Conservation (phyloP, 2,888 invertebrate species). For the Cyclophora punctaria region DNA sequence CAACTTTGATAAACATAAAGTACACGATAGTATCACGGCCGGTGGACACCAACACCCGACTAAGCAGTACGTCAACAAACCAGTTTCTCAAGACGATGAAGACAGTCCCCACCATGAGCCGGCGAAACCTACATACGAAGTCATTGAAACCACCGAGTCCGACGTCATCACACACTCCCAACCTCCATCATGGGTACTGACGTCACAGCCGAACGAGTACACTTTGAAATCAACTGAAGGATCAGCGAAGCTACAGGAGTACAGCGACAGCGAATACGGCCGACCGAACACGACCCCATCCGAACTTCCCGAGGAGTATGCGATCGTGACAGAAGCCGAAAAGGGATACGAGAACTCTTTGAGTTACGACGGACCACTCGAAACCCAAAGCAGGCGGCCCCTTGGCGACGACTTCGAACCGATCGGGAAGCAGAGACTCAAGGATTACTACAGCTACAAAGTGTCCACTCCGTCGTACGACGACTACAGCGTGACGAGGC, state of each 20-base stretch:
- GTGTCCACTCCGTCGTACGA: conserved; percentile 58
- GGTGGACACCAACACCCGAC: conserved; percentile 49
- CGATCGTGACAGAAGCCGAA: conserved; percentile 61
- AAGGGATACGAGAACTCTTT: conserved; percentile 60
- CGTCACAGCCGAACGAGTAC: conserved; percentile 42
- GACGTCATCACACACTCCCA: conserved; percentile 50
- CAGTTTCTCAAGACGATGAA: conserved; percentile 25
- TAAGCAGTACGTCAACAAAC: conserved; percentile 44
- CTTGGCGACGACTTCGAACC: conserved; percentile 65
- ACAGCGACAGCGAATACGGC: conserved; percentile 25
- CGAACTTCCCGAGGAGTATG: conserved; percentile 54
- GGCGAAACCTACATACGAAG: conserved; percentile 58
- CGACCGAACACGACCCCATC: conserved; percentile 45
- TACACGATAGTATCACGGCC: conserved; percentile 51
- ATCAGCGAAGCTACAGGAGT: conserved; percentile 37
- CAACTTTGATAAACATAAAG: conserved; percentile 46
- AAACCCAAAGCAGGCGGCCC: conserved; percentile 66
- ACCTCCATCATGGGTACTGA: conserved; percentile 48
- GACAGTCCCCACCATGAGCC: conserved; percentile 29
- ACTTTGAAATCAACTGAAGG: conserved; percentile 42
- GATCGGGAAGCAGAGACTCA: conserved; percentile 58
- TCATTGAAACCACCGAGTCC: conserved; percentile 55
- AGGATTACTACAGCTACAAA: conserved; percentile 61
- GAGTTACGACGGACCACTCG: conserved; percentile 54
- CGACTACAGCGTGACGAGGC: conserved; percentile 44